These are phyloP conservation scores for Scarus forsteni DNA, from an alignment of 2,797 vertebrate genomes.

Conservation along the genomic window DNA sequence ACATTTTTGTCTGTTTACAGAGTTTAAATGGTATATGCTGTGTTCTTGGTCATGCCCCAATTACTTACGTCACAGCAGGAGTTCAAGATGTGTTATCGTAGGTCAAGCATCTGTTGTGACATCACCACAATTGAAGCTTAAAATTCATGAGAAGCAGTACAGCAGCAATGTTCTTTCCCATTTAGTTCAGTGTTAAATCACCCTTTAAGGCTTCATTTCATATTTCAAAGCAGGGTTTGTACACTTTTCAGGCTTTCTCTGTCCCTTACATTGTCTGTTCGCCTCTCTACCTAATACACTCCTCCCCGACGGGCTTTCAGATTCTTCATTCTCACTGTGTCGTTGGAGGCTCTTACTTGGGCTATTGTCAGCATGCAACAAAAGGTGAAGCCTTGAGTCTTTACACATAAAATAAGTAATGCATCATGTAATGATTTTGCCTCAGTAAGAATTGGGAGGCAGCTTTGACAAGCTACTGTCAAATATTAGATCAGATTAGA, in stretches of 20 bases:
- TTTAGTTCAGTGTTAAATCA: slow-evolving; percentile 54
- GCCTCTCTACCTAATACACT: slow-evolving; percentile 89
- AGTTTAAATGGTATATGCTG: not conserved
- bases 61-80: slow-evolving; percentile 34
- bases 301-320: slow-evolving; percentile 87
- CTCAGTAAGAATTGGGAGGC: no score
- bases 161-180: slow-evolving; percentile 27
- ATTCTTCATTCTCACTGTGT: slow-evolving; percentile 88
- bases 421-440: no score
- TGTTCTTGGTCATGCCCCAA: not conserved
- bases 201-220: slow-evolving; percentile 55
- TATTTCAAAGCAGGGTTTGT: slow-evolving; percentile 52
- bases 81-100: slow-evolving; percentile 22
- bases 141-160: slow-evolving; percentile 14
- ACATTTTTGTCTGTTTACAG: slow-evolving; percentile 3
- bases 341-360: no score
- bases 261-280: slow-evolving; percentile 45
- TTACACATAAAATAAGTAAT: no score
- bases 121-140: slow-evolving; percentile 22
- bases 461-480: no score
- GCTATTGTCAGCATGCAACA: no score
- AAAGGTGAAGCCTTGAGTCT: no score
- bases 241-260: slow-evolving; percentile 39
- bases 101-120: slow-evolving; percentile 47
- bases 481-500: no score